phyloP scores from a whole-genome alignment of 2,888 invertebrate species.

The Drosophila neotestacea region DNA sequence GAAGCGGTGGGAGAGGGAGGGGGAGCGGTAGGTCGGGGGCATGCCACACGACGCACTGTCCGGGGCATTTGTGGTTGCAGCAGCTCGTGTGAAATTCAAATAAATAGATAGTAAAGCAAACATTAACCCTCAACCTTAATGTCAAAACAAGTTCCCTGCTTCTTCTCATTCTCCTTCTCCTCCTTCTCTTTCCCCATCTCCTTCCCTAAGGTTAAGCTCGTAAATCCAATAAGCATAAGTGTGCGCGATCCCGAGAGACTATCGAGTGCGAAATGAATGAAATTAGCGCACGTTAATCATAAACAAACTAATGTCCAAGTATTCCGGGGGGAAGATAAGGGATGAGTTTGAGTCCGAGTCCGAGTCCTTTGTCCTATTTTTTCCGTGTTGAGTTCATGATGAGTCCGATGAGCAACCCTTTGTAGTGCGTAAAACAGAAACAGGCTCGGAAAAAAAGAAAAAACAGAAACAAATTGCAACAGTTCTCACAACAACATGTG shows the following conservation, averaged over 20 bases:
- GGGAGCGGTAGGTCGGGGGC: not conserved
- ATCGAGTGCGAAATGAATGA: constrained; percentile 75
- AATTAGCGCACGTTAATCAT: constrained; percentile 80
- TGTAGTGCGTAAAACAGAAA: constrained; percentile 31
- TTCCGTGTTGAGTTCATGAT: not conserved
- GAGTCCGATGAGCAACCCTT: constrained; percentile 57
- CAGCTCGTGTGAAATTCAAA: constrained; percentile 65
- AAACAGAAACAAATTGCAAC: constrained; percentile 67
- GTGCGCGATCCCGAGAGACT: constrained; percentile 65
- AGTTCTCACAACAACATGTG: constrained; percentile 64
- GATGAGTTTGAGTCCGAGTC: constrained; percentile 1
- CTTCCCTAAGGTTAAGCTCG: constrained; percentile 9
- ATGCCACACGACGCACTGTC: constrained; percentile 24
- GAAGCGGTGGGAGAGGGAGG: not conserved
- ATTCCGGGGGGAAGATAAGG: not conserved
- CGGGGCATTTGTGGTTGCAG: constrained; percentile 51
- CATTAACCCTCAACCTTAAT: constrained; percentile 2
- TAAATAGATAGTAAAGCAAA: constrained; percentile 47
- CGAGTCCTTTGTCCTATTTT: not conserved
- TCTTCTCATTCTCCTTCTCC: not conserved
- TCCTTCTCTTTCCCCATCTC: not conserved
- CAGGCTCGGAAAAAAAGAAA: not conserved
- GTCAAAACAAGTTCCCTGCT: not conserved
- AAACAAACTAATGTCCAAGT: constrained; percentile 67
- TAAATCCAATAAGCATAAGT: constrained; percentile 77